Percentiles rank a stretch among this genome's conserved stretches.
These are phyloP conservation scores for Tamandua tetradactyla DNA, from an alignment of 2,797 vertebrate species.

Conservation along the genomic window DNA sequence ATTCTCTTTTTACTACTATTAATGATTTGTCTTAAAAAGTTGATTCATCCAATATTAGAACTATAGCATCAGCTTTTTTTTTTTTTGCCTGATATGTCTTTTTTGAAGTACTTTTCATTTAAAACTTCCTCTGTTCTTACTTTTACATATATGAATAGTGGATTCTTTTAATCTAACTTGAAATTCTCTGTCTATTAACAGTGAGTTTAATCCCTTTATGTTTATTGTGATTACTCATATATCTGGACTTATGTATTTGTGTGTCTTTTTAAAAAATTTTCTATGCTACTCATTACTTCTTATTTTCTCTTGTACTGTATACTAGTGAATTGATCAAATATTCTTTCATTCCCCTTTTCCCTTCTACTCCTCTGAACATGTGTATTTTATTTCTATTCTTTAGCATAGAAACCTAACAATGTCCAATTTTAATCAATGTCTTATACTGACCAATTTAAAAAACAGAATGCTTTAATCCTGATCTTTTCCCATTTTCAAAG, in stretches of 20 bases:
- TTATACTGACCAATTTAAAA: background rate
- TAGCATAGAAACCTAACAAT: background rate
- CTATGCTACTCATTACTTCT: background rate
- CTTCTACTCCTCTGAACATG: background rate
- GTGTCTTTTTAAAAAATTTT: background rate
- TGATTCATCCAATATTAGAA: background rate
- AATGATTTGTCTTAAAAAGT: background rate
- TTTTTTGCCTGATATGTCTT: background rate
- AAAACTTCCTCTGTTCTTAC: background rate
- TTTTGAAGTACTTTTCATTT: background rate
- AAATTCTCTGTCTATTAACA: background rate
- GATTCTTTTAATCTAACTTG: background rate
- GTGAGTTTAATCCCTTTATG: background rate
- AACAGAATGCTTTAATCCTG: background rate
- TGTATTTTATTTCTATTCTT: background rate
- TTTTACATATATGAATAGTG: background rate
- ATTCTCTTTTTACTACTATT: background rate
- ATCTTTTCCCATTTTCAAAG: background rate
- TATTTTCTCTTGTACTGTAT: background rate
- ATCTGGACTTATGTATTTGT: background rate
- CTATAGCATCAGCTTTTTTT: background rate
- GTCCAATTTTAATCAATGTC: background rate
- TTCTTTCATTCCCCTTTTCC: background rate
- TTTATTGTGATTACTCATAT: background rate
- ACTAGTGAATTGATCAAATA: background rate